phyloP scores from a whole-genome alignment of 2,888 invertebrate species.

The Lochmaea crataegi region DNA sequence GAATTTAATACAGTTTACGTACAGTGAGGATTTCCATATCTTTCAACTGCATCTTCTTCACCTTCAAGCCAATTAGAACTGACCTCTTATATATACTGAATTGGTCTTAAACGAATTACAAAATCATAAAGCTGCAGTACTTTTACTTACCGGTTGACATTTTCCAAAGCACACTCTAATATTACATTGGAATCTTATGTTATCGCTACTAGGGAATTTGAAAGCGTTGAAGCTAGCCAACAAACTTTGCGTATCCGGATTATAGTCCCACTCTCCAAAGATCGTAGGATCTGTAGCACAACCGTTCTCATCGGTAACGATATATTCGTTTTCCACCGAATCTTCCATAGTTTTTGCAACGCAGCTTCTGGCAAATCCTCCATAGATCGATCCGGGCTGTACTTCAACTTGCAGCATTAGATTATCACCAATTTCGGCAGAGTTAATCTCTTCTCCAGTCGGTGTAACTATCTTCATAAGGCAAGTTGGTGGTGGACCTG shows the following conservation, averaged over 20 bases:
- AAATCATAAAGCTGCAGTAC: too few relatives aligned
- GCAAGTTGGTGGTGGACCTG: conserved; percentile 93
- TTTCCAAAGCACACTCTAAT: conserved; percentile 94
- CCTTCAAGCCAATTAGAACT: too few relatives aligned
- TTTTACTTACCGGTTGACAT: conserved; percentile 85
- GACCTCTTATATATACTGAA: too few relatives aligned
- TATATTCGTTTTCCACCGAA: conserved; percentile 88
- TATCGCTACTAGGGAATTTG: conserved; percentile 95
- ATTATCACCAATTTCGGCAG: conserved; percentile 93
- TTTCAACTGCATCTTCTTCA: too few relatives aligned
- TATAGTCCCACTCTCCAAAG: conserved; percentile 94
- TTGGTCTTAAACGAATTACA: too few relatives aligned
- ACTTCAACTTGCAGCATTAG: conserved; percentile 73
- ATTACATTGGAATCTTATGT: conserved; percentile 95
- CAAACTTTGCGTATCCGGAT: conserved; percentile 85
- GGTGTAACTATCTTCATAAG: conserved; percentile 91
- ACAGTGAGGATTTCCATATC: background rate
- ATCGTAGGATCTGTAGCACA: conserved; percentile 93
- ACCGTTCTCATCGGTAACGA: conserved; percentile 93
- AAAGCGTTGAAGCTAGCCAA: conserved; percentile 93
- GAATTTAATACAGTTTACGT: background rate
- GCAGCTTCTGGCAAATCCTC: conserved; percentile 93
- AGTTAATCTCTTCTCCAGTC: conserved; percentile 88
- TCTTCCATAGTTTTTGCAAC: conserved; percentile 93
- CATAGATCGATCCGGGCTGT: conserved; percentile 78